Base-by-base conservation (phyloP, 1,140 invertebrate species). In the Zaprionus gabonicus region DNA sequence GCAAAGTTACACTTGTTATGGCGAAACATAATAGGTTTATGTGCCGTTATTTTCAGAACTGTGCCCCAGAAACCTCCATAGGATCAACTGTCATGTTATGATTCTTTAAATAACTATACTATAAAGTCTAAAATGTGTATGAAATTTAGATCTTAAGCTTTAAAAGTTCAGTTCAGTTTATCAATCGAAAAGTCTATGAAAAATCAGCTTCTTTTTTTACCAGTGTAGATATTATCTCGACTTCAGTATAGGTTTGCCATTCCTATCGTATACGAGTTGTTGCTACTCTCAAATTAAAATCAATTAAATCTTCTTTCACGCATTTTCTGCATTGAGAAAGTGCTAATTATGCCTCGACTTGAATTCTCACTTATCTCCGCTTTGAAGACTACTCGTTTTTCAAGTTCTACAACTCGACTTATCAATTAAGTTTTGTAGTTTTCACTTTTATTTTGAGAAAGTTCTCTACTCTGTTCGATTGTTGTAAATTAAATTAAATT, bases 401-500 rank as follows among this genome's bases (percentile, higher is more conserved):
- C 49, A 25, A 36, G 62, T 23, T 17, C 17, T 44, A 10, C 46
- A 51, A 53, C 63, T n/a, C 17, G 28, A 27, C 23, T 57, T 49
- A 57, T 44, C 49, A 23, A 46, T 44, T 46, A 3, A 41, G n/a
- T 25, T 1, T 25, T 53, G 12, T 7, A 34, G 51, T 63, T 60
- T 62, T 58, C n/a, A 59, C 69, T 59, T 68, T 72, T 55, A 44
- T 15, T 15, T 25, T n/a, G 41, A 75, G 75, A 78, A 78, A 84
- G 71, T 70, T 78, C 27, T 68, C 65, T 51, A 31, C 13, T 83
- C 69, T 67, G 23, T 69, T 71, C 63, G 82, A 82, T 84, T 51
- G 46, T 25, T 28, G 17, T n/a, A 20, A 44, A 65, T 28, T 75
- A 70, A 82, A 64, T 75, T 71, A 46, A 82, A 86, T 86, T 78